Evolutionary conservation across 2,888 invertebrate species (phyloP).

Genomic region (Choristoneura rosaceana): DNA sequence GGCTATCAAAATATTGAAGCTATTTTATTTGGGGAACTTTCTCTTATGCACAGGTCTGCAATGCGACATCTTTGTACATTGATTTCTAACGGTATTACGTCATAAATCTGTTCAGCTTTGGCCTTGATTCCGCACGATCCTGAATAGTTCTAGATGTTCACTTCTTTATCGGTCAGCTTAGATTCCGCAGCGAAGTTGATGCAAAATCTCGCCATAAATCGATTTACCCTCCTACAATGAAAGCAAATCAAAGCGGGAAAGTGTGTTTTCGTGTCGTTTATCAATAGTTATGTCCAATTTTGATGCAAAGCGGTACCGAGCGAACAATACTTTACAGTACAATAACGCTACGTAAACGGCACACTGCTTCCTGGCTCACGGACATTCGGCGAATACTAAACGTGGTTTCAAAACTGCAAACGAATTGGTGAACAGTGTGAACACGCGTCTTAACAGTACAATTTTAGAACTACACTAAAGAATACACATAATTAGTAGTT

Average conservation of each 20-base stretch:
- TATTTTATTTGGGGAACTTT: conserved; percentile 20
- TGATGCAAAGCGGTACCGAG: conserved; percentile 65
- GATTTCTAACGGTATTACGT: conserved; percentile 34
- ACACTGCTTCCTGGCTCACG: conserved; percentile 67
- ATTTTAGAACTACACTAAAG: conserved; percentile 2
- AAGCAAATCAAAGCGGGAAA: conserved; percentile 14
- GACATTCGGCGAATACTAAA: conserved; percentile 69
- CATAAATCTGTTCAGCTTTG: conserved; percentile 32
- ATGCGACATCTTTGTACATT: conserved; percentile 41
- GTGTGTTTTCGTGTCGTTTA: conserved; percentile 35
- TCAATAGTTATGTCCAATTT: conserved; percentile 51
- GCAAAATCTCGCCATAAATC: not conserved
- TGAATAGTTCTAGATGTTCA: conserved; percentile 15
- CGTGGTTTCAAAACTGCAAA: conserved; percentile 53
- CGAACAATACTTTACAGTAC: conserved; percentile 73
- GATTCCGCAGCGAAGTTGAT: not conserved
- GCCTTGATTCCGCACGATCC: conserved; percentile 20
- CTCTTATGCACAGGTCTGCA: conserved; percentile 38
- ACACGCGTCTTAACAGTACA: conserved; percentile 15
- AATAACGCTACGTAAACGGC: conserved; percentile 77
- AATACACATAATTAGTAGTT: conserved; percentile 20
- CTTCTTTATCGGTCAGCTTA: not conserved
- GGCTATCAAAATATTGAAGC: conserved; percentile 1
- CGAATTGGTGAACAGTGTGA: conserved; percentile 24
- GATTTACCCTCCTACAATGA: not conserved